Conservation (phyloP, 2,888 invertebrate species). For the Antheraea assamensis region DNA sequence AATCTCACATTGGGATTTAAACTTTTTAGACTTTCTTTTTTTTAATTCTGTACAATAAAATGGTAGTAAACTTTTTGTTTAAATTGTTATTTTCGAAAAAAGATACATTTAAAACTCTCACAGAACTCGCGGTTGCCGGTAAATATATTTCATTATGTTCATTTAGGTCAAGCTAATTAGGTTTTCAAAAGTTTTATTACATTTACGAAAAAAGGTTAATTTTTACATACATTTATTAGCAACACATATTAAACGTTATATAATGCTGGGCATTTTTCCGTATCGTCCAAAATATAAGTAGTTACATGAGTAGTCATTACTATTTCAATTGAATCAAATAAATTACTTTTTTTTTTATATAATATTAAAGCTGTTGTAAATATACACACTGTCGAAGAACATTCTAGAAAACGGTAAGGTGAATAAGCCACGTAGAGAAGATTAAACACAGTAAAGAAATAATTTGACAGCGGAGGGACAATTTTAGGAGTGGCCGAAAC, state of each 20-base stretch:
- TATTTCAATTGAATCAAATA: too few species aligned
- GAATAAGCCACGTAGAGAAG: neutral
- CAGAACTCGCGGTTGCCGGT: neutral
- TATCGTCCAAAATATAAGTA: too few species aligned
- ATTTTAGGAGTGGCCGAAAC: constrained; percentile 34
- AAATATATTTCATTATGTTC: neutral
- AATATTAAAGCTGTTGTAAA: too few species aligned
- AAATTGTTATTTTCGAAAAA: neutral
- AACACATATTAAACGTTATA: neutral
- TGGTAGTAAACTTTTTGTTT: neutral
- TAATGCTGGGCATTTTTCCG: neutral
- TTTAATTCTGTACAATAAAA: neutral
- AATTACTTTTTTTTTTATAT: too few species aligned
- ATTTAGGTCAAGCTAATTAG: constrained; percentile 6
- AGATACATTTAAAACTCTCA: neutral
- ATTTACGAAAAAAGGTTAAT: neutral
- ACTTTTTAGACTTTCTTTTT: neutral
- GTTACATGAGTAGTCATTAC: too few species aligned
- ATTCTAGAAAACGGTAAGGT: neutral
- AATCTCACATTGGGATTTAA: neutral
- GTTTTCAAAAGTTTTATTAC: neutral
- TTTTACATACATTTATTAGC: neutral
- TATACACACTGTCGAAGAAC: neutral
- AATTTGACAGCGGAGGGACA: constrained; percentile 33
- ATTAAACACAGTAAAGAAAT: neutral